These are phyloP conservation scores for Drosophila anomelani DNA, from an alignment of 2,888 invertebrate genomes.

Conservation along the genomic window DNA sequence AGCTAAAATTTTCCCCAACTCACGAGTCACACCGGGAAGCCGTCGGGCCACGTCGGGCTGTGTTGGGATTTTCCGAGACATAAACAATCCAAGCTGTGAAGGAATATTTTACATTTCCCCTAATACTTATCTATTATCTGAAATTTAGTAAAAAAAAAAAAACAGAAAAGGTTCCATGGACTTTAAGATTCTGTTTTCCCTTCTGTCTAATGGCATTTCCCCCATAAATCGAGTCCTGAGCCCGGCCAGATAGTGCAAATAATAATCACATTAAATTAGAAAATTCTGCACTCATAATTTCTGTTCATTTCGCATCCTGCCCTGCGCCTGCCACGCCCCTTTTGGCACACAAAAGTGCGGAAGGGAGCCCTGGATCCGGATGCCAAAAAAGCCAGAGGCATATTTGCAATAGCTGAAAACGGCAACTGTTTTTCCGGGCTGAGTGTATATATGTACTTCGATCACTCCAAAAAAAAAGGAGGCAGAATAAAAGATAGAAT, in stretches of 20 bases:
- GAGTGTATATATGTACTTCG: constrained; percentile 10
- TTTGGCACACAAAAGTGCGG: constrained; percentile 35
- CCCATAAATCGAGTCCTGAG: constrained; percentile 20
- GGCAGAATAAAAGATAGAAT: neutral
- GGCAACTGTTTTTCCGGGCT: constrained; percentile 25
- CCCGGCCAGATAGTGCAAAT: constrained; percentile 11
- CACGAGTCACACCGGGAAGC: constrained; percentile 11
- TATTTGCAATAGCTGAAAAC: constrained; percentile 31
- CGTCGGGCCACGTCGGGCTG: neutral
- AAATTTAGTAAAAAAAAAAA: too few species aligned
- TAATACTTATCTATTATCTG: neutral
- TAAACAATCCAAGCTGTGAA: constrained; percentile 6
- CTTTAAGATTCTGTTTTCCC: neutral
- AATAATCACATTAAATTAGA: constrained; percentile 49
- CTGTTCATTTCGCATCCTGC: constrained; percentile 39
- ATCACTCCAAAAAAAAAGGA: constrained; percentile 1
- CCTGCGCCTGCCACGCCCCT: constrained; percentile 25
- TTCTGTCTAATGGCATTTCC: constrained; percentile 12
- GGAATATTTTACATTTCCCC: neutral
- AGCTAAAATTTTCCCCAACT: constrained; percentile 16
- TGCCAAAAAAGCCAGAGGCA: constrained; percentile 46
- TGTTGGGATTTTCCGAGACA: constrained; percentile 1
- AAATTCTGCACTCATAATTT: constrained; percentile 49
- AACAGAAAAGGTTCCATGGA: too few species aligned
- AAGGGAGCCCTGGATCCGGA: constrained; percentile 7